Evolutionary conservation across 2,888 invertebrate genomes (phyloP), one percentile per base, ranked within the genome.

Genomic region (Hemicrepidius hirtus): DNA sequence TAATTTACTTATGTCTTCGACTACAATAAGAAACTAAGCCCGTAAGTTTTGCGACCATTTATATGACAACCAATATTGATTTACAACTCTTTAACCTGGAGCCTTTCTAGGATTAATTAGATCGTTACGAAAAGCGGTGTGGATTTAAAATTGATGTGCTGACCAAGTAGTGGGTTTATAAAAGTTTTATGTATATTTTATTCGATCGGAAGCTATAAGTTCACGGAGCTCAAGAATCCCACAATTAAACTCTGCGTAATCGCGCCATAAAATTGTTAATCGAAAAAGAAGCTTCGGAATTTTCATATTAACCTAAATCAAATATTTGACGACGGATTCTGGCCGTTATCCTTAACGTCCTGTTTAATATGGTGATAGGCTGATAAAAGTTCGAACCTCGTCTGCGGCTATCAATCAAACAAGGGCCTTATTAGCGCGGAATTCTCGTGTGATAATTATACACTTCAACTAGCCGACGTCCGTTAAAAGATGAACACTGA

Each of bases 371-470:
- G 76, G 62, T 75, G 77, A 77, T 76, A 72, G 75, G 67, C 44
- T 72, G 72, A 75, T 69, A 68, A 67, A 67, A 67, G 70, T 67
- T 66, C 40, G 65, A 49, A 28, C 28, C 66, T 60, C 28, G 67
- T 67, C 67, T 67, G 57, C 53, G 44, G 49, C 80, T 74, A 81
- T 82, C 80, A 80, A 82, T 82, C 82, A 82, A 82, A 73, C 72
- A 74, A 78, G 77, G 79, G 80, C 79, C 80, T 81, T 81, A 82
- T 82, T 82, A 82, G 80, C 80, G 79, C 79, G 81, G 82, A 82
- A 82, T 82, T 81, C 79, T 79, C 79, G 82, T 81, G 82, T 82
- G 81, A 82, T 82, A 82, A 82, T 82, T 82, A 82, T 79, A 82
- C 76, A 77, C 75, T 78, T 76, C 75, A 70, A 69, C 76, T 67